phyloP scores from a whole-genome alignment of 2,888 invertebrate species.

The Archips crataeganus region DNA sequence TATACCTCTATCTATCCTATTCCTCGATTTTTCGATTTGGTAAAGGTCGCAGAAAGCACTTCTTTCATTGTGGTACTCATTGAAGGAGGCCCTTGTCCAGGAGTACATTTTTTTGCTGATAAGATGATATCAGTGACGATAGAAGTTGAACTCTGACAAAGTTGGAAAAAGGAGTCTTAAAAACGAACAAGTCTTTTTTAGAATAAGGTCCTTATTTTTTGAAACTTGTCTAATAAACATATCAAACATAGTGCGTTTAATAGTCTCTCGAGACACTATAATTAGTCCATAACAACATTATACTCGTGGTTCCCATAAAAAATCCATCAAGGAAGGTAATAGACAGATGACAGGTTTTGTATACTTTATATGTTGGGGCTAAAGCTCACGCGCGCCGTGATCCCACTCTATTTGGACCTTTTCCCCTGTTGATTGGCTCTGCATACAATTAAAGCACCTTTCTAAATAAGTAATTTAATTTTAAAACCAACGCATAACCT shows the following conservation, averaged over 20 bases:
- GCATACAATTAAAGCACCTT: conserved; percentile 31
- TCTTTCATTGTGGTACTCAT: too few species aligned
- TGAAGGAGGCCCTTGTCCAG: too few species aligned
- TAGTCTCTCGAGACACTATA: conserved; percentile 20
- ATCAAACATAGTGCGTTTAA: not conserved
- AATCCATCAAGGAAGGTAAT: conserved; percentile 38
- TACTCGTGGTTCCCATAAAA: conserved; percentile 32
- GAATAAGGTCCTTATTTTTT: too few species aligned
- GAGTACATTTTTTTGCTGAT: too few species aligned
- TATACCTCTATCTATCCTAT: too few species aligned
- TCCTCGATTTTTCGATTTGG: too few species aligned
- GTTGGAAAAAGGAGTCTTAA: too few species aligned
- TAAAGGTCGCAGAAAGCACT: too few species aligned
- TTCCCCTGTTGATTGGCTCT: conserved; percentile 29
- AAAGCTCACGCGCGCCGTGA: conserved; percentile 23
- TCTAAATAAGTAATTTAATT: conserved; percentile 41
- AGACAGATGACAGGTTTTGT: conserved; percentile 40
- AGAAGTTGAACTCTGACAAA: too few species aligned
- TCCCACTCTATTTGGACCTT: conserved; percentile 12
- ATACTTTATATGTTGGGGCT: conserved; percentile 27
- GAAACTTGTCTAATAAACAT: not conserved
- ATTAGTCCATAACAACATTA: conserved; percentile 37
- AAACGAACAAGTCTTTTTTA: too few species aligned
- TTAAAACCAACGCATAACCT: conserved; percentile 4
- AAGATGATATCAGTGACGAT: too few species aligned